phyloP scores from a whole-genome alignment of 2,888 invertebrate species.

The Copidosoma aretas region DNA sequence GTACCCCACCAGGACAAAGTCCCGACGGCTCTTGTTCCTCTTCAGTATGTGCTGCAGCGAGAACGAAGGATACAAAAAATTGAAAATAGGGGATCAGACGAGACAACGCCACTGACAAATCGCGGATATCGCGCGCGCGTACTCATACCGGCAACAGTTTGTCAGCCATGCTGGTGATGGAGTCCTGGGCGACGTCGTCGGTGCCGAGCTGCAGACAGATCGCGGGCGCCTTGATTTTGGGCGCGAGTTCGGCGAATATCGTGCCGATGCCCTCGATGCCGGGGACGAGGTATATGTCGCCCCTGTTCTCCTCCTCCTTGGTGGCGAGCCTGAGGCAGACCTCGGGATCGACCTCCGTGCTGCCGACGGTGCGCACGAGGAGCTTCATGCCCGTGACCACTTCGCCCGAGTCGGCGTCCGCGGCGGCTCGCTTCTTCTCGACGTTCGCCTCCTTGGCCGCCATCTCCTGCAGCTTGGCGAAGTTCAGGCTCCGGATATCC shows the following conservation, averaged over 20 bases:
- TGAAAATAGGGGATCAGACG: not conserved
- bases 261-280: slow-evolving; percentile 60
- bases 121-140: too few species aligned
- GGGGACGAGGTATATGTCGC: slow-evolving; percentile 50
- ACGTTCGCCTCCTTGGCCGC: slow-evolving; percentile 39
- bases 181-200: slow-evolving; percentile 61
- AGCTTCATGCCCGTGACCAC: slow-evolving; percentile 48
- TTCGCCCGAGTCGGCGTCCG: slow-evolving; percentile 23
- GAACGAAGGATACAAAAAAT: not conserved
- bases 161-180: slow-evolving; percentile 65
- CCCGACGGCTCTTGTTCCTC: slow-evolving; percentile 52
- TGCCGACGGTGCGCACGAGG: slow-evolving; percentile 45
- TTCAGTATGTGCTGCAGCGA: slow-evolving; percentile 67
- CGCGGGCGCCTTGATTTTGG: slow-evolving; percentile 54
- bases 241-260: slow-evolving; percentile 54
- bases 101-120: too few species aligned
- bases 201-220: slow-evolving; percentile 49
- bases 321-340: slow-evolving; percentile 48
- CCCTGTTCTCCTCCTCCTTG: slow-evolving; percentile 41
- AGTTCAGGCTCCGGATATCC: slow-evolving; percentile 82
- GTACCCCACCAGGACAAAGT: slow-evolving; percentile 82
- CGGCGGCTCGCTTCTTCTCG: not conserved
- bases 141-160: slow-evolving; percentile 65
- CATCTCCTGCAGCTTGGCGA: slow-evolving; percentile 68
- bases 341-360: slow-evolving; percentile 35